Base-by-base conservation (phyloP, 2,888 invertebrate genomes). In the Psococerastis gibbosa region DNA sequence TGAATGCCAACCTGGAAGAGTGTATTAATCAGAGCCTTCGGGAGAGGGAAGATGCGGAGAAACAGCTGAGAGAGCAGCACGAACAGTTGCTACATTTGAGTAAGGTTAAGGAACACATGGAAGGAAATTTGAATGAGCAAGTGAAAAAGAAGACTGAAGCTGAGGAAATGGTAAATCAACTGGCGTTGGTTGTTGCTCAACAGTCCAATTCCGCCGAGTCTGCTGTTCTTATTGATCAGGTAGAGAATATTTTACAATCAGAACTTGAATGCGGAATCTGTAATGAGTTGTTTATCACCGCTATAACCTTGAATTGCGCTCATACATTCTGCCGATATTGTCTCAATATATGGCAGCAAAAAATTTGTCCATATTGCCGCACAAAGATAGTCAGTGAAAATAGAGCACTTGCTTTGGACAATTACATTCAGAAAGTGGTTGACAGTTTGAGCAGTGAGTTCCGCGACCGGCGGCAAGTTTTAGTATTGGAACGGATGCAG, bases 231-330 rank as follows among this genome's bases (percentile, higher is more conserved):
- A n/a, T n/a, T n/a, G n/a, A n/a, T n/a, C n/a, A n/a, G n/a, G n/a
- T 54, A 41, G 44, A 57, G 53, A 52, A 57, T 53, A 52, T 57
- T 41, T 47, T 60, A 52, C 52, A 63, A 53, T 45, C 52, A 52
- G 64, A 65, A 50, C 53, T 64, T 15, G 60, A 61, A 50, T 65
- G 65, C 50, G 54, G 58, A 43, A 62, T 65, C 22, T 65, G 65
- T 52, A 62, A 54, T 52, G 65, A 65, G 52, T 56, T 65, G 5
- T 63, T 63, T 52, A 54, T 65, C 20, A 56, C 57, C 63, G 61
- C 65, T 1, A 58, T 60, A 4, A 59, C 60, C 3, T 49, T 65
- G 41, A 59, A 58, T 49, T 66, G 66, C 52, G 59, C 62, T 2
- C 66, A 66, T 50, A 58, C 60, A 2, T 64, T 61, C 48, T 66